A percentile compares a stretch with the other conserved stretches of the same genome.
Evolutionary conservation across 2,797 vertebrate species (phyloP).

Genomic region (Smutsia gigantea): DNA sequence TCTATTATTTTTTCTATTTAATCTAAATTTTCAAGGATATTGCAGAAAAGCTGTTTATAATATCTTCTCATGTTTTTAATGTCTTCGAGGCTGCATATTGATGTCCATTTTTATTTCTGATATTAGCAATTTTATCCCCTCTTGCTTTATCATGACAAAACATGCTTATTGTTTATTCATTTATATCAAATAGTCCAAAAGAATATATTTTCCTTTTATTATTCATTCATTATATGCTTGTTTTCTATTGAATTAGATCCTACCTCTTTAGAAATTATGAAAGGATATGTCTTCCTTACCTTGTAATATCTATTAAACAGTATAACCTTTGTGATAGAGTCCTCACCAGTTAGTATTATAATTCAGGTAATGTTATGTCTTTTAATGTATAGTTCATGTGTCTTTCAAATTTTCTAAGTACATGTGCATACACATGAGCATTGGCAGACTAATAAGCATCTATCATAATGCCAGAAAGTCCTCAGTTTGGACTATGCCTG

Average conservation of each 20-base stretch:
- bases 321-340: not conserved
- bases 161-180: not conserved
- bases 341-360: not conserved
- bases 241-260: not conserved
- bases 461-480: not conserved
- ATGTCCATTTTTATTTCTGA: not conserved
- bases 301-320: constrained; percentile 11
- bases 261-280: not conserved
- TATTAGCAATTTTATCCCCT: not conserved
- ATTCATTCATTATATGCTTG: not conserved
- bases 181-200: not conserved
- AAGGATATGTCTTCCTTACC: not conserved
- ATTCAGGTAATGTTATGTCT: not conserved
- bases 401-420: not conserved
- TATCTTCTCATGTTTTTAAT: not conserved
- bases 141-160: not conserved
- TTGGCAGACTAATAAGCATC: not conserved
- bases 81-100: not conserved
- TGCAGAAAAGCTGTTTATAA: not conserved
- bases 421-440: not conserved
- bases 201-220: not conserved
- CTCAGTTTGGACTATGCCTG: not conserved
- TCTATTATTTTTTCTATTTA: not conserved
- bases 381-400: not conserved
- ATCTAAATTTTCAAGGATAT: not conserved